Percentiles rank a stretch among this genome's conserved stretches.
These are phyloP conservation scores for Romanogobio albipinnatus DNA, from an alignment of 2,113 vertebrate species.

Conservation along the genomic window DNA sequence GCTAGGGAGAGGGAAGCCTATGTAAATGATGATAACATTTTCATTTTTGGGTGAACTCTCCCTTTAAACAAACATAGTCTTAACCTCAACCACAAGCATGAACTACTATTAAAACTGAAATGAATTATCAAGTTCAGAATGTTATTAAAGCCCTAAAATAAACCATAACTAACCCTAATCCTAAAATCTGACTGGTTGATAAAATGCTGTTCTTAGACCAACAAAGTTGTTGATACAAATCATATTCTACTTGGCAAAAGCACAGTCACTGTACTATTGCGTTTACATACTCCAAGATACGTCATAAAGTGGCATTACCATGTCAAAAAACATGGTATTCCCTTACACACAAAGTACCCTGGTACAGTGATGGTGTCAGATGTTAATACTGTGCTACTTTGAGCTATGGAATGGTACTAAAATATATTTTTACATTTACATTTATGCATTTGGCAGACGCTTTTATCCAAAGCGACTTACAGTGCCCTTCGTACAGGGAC, in stretches of 20 bases:
- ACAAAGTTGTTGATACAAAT: constrained; percentile 9
- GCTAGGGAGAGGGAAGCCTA: too few species aligned
- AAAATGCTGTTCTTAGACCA: not conserved
- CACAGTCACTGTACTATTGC: not conserved
- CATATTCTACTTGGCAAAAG: not conserved
- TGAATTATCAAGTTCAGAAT: not conserved
- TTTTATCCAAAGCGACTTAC: too few species aligned
- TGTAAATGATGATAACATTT: too few species aligned
- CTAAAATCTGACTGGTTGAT: not conserved
- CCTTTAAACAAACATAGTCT: not conserved
- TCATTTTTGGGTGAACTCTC: too few species aligned
- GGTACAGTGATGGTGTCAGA: not conserved
- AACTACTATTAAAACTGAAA: not conserved
- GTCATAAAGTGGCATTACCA: not conserved
- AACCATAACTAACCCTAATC: not conserved
- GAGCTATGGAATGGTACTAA: not conserved
- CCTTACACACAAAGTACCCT: not conserved
- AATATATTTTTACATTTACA: too few species aligned
- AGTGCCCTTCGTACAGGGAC: too few species aligned
- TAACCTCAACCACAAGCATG: not conserved
- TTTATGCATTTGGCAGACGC: too few species aligned
- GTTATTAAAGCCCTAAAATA: not conserved
- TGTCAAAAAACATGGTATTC: not conserved
- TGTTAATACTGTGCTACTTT: too few species aligned
- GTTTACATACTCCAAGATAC: not conserved